Conservation (phyloP, 2,113 vertebrate genomes). For the Burhinus bistriatus region DNA sequence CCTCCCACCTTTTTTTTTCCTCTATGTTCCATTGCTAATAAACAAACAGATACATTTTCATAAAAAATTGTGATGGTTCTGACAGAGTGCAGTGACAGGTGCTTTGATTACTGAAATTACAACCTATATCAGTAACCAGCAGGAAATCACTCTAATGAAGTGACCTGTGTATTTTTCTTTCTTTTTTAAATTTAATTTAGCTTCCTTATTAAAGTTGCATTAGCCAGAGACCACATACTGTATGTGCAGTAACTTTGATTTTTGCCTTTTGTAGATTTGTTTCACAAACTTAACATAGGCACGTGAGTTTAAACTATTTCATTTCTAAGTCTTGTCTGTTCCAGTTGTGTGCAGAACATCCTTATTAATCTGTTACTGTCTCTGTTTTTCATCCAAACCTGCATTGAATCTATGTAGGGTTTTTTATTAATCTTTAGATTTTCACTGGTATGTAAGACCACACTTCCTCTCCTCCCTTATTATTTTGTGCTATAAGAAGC, state of each 20-base stretch:
- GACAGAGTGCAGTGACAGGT: neutral
- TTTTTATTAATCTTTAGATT: neutral
- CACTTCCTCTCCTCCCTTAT: neutral
- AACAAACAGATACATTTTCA: neutral
- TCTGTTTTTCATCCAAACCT: neutral
- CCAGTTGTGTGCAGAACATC: neutral
- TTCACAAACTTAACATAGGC: neutral
- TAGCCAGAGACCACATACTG: neutral
- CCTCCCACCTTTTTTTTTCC: rapidly evolving
- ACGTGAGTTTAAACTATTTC: neutral
- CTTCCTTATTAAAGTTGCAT: neutral
- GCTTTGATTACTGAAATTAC: neutral
- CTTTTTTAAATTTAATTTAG: neutral
- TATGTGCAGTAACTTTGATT: neutral
- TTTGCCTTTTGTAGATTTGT: neutral
- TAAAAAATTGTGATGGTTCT: neutral
- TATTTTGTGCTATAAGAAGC: conserved; percentile 15
- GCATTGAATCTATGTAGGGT: neutral
- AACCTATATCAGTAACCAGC: neutral
- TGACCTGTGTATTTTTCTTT: neutral
- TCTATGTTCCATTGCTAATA: neutral
- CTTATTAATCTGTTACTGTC: neutral
- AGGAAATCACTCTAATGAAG: neutral
- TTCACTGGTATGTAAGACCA: neutral
- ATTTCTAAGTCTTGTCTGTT: neutral